phyloP scores from a whole-genome alignment of 2,888 invertebrate species.

The Dolichomitus sp. region DNA sequence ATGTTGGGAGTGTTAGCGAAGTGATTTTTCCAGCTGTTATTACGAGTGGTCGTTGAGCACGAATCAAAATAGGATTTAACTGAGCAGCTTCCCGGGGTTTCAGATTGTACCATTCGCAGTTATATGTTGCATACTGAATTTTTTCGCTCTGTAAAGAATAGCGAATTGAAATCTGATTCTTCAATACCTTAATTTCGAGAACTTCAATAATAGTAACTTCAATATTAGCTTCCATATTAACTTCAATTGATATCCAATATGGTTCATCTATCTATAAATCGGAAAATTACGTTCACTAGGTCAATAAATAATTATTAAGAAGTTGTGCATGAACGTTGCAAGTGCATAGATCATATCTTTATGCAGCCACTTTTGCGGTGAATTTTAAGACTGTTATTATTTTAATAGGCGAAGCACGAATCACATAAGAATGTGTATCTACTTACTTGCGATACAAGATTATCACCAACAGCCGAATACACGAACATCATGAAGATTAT shows the following conservation, averaged over 20 bases:
- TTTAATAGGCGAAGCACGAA: not conserved
- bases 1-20: constrained; percentile 44
- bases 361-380: not conserved
- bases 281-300: too few species aligned
- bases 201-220: too few species aligned
- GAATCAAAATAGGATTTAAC: constrained; percentile 39
- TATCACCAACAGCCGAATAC: constrained; percentile 47
- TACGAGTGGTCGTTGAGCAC: constrained; percentile 41
- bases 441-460: constrained; percentile 33
- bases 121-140: constrained; percentile 45
- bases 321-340: too few species aligned
- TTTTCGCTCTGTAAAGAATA: constrained; percentile 30
- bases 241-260: too few species aligned
- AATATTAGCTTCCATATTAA: not conserved
- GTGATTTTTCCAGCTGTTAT: constrained; percentile 56
- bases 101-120: constrained; percentile 50
- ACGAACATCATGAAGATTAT: constrained; percentile 39
- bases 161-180: not conserved
- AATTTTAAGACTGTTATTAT: not conserved
- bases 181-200: not conserved
- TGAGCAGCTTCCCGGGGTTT: constrained; percentile 23
- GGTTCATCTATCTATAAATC: too few species aligned
- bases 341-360: not conserved
- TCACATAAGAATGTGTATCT: not conserved
- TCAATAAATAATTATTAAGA: too few species aligned